Base-by-base conservation (phyloP, 2,888 invertebrate genomes). In the Resseliella maxima region DNA sequence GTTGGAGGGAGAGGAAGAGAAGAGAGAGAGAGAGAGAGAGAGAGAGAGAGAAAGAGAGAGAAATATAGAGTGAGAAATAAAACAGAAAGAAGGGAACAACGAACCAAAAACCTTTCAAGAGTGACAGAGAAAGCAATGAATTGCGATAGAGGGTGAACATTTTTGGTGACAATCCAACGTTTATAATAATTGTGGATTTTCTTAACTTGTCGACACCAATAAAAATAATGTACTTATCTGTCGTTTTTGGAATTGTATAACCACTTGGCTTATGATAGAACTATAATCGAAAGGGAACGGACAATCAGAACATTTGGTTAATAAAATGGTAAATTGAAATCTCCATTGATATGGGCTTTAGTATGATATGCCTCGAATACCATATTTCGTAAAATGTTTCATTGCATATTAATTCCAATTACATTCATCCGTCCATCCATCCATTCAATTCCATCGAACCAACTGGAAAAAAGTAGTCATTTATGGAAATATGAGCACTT, bases 371-470 rank as follows among this genome's bases (percentile, higher is more conserved):
- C 18, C 50, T 50, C 50, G 18, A 24, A 8, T 2, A 59, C 2
- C 59, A 59, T 59, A 59, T 59, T 59, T 59, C 59, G n/a, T n/a
- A n/a, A n/a, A 24, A 59, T 59, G 59, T 59, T 59, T 59, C 59
- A 59, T 59, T 59, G 59, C 59, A 59, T 59, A 59, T 59, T 59
- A 59, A 59, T 59, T 24, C 27, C 59, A 59, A 59, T 59, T 59
- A 59, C 59, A 59, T 59, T 2, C 41, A 41, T 41, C 41, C 12
- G 6, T 41, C 41, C 12, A 5, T 41, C 41, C 12, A 5, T 41
- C 41, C 12, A 5, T 41, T 24, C 27, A 5, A 24, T 27, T 59
- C 27, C 5, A 3, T 59, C 24, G 59, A 59, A 12, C 5, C 24
- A 59, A 59, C 24, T 59, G 59, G 27, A 59, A 59, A 59, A 59